These are phyloP conservation scores for Phengaris alcon DNA, from an alignment of 2,888 invertebrate species.

Conservation along the genomic window DNA sequence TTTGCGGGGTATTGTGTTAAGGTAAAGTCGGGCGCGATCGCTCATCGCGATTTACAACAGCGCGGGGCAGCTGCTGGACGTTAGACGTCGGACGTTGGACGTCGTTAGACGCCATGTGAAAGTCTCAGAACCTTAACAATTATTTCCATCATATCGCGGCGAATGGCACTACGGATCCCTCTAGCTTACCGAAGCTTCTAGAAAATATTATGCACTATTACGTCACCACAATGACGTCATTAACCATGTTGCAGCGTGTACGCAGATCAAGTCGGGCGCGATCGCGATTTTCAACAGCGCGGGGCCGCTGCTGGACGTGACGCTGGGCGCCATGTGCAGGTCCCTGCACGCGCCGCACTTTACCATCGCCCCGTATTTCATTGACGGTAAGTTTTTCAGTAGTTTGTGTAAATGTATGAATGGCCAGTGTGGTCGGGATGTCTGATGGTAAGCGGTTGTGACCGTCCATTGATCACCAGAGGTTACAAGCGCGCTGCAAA, in stretches of 20 bases:
- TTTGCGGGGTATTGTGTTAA: no score
- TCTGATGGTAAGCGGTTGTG: no score
- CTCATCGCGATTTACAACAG: slow-evolving; percentile 84
- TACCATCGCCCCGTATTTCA: slow-evolving; percentile 74
- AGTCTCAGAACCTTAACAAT: slow-evolving; percentile 82
- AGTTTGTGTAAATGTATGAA: no score
- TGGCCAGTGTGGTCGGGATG: no score
- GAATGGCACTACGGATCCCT: no score
- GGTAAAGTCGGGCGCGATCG: no score
- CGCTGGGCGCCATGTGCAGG: slow-evolving; percentile 93
- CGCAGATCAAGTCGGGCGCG: slow-evolving; percentile 90
- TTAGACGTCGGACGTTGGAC: no score
- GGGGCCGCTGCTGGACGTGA: slow-evolving; percentile 88
- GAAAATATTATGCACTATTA: no score
- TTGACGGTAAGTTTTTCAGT: slow-evolving; percentile 40
- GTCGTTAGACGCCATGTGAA: slow-evolving; percentile 93
- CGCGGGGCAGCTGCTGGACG: slow-evolving; percentile 88
- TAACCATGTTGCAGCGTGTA: slow-evolving; percentile 82
- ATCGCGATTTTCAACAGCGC: slow-evolving; percentile 93
- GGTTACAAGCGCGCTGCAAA: no score
- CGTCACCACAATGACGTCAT: background rate
- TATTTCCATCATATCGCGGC: no score
- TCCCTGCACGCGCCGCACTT: slow-evolving; percentile 94
- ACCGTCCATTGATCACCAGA: no score
- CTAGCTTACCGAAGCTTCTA: no score